Evolutionary conservation across 2,797 vertebrate species (phyloP), one percentile per base, ranked within the genome.

Genomic region (Myiotriccus ornatus): DNA sequence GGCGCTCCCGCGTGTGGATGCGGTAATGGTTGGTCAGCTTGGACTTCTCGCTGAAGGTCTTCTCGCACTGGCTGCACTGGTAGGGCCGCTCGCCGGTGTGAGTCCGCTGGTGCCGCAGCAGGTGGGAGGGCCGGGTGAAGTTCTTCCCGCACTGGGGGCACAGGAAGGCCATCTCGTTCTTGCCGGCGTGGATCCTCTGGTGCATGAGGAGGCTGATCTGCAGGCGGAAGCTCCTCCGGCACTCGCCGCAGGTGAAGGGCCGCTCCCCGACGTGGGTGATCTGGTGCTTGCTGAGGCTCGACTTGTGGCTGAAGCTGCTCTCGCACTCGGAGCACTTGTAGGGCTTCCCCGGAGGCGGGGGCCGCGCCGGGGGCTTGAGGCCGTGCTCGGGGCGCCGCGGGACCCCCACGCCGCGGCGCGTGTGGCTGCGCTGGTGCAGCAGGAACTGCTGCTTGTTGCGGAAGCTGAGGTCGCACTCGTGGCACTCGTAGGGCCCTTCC

Each of bases 161-260:
- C 69, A 97, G 98, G 88, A 99, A 99, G 49, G 99, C 99, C 92
- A 98, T 98, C 95, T 98, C 98, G 43, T 98, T 98, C 97, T 99
- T 98, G 78, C 99, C 99, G 1, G 99, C 98, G 91, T 99, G 99
- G 97, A 99, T 98, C 94, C 99, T 98, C 98, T 99, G 99, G 98
- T 99, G 99, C 95, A 99, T 98, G 18, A 99, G 98, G 95, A 99
- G 98, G 94, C 99, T 99, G 97, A 99, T 99, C 98, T 99, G 99
- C 96, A 99, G 98, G 97, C 99, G 99, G 97, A 99, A 99, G 89
- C 99, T 99, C 97, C 99, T 97, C 95, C 99, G 99, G 86, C 99
- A 99, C 97, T 99, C 99, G 19, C 99, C 98, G 85, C 99, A 99
- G 23, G 99, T 98, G 86, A 99, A 99, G 2, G 99, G 99, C 86